Evolutionary conservation across 2,888 invertebrate genomes (phyloP), one percentile per base, ranked within the genome.

Genomic region (Allolobophora icterica): DNA sequence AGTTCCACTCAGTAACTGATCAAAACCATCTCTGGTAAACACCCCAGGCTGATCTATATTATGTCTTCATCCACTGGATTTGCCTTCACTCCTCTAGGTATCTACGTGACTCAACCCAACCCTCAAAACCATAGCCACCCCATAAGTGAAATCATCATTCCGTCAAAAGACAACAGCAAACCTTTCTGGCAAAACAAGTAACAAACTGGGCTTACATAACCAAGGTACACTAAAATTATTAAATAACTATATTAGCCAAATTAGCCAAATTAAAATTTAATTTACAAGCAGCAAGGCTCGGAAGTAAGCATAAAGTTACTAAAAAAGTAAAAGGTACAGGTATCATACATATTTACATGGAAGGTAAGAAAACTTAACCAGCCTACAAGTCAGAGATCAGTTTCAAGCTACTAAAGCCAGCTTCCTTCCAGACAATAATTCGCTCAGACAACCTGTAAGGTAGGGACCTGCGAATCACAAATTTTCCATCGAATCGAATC

Each of bases 1-100:
- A 71, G 71, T 71, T 71, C 71, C 30, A 71, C n/a, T 30, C 71
- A n/a, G 71, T n/a, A 71, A 71, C 71, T 71, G 71, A 71, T 71
- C 30, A 30, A 71, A 71, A 71, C 71, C 71, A 71, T 71, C 71
- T 71, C 71, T n/a, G n/a, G 71, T 13, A 71, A 30, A 71, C 71
- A n/a, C 71, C 71, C 71, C n/a, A n/a, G 71, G 71, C 71, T 71
- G 71, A 8, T 71, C 8, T 71, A n/a, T 71, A 71, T 71, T 30
- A 71, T n/a, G 71, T 71, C 71, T 71, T 71, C 71, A 71, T 71
- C 71, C n/a, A 71, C 6, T 71, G 71, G 52, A 71, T 11, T n/a
- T 71, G 71, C 71, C 5, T 5, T 71, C 71, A 71, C n/a, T n/a
- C n/a, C 71, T 71, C n/a, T 13, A 71, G 52, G 24, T 52, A 45